Base-by-base conservation (phyloP, 2,888 invertebrate species). In the Endotricha flammealis region DNA sequence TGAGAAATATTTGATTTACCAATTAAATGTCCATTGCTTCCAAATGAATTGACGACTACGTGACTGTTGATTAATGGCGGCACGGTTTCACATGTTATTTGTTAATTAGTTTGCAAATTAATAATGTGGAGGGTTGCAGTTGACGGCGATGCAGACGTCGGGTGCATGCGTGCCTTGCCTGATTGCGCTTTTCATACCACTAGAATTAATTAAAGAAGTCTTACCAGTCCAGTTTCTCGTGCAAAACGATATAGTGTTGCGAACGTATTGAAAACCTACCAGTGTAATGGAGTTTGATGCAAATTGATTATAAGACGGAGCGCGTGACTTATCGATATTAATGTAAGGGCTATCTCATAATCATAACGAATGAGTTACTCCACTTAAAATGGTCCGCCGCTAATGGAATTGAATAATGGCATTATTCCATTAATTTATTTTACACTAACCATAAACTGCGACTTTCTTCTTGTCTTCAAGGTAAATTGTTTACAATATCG, bases 51-150 rank as follows among this genome's bases (percentile, higher is more conserved):
- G 41, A 31, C 38, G 34, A 48, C 50, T 58, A 63, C 64, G 59
- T 68, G 67, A 62, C 66, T 62, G 56, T 51, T 53, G 75, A 80
- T 77, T 79, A 79, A 81, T 78, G 53, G 65, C 52, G 52, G 52
- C 64, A 55, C 63, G 66, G n/a, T n/a, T 60, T 72, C 64, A 65
- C 55, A 70, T 68, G 68, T 75, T 72, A 74, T 75, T 76, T 74
- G 79, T 80, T 83, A 83, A 81, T 81, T 78, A 74, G 66, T 61
- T 48, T 63, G 55, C 59, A 72, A 76, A 82, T 81, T 82, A 83
- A 80, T 81, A 76, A 70, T 64, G 73, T 65, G 58, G 20, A n/a
- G 62, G 67, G 70, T 66, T 83, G 83, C 75, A 80, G 65, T 64
- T 74, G 83, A 77, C 81, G 72, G 57, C 67, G 66, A 62, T 61